These are phyloP conservation scores for Rafetus swinhoei DNA, from an alignment of 2,113 vertebrate species.

Conservation along the genomic window DNA sequence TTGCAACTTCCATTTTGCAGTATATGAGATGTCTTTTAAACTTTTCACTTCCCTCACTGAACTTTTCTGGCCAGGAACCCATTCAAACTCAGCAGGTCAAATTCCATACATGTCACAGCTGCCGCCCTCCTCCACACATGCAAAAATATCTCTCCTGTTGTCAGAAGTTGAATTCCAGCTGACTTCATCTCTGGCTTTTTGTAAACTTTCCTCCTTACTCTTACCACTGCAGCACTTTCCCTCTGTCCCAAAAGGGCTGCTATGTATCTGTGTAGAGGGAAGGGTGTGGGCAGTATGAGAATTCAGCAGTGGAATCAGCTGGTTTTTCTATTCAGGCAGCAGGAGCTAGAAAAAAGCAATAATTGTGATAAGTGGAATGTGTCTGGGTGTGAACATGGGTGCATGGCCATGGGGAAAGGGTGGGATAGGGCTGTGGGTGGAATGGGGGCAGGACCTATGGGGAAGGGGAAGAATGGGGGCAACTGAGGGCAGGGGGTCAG, in stretches of 20 bases:
- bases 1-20: background rate
- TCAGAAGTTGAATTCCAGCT: constrained; percentile 21
- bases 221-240: rapidly evolving
- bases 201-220: background rate
- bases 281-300: background rate
- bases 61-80: background rate
- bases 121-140: constrained; percentile 36
- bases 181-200: background rate
- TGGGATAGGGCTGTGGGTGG: background rate
- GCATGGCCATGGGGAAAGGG: background rate
- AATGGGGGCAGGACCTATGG: too few species aligned
- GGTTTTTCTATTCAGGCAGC: background rate
- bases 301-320: background rate
- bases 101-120: constrained; percentile 7
- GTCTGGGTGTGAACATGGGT: rapidly evolving
- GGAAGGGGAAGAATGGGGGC: too few species aligned
- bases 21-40: constrained; percentile 36
- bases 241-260: background rate
- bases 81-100: constrained; percentile 26
- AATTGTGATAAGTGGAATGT: background rate
- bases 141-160: constrained; percentile 17
- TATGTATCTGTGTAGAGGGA: background rate
- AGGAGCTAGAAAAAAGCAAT: background rate
- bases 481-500: too few species aligned
- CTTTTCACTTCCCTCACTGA: background rate